These are phyloP conservation scores for Apis laboriosa DNA, from an alignment of 1,140 invertebrate genomes.

Conservation along the genomic window DNA sequence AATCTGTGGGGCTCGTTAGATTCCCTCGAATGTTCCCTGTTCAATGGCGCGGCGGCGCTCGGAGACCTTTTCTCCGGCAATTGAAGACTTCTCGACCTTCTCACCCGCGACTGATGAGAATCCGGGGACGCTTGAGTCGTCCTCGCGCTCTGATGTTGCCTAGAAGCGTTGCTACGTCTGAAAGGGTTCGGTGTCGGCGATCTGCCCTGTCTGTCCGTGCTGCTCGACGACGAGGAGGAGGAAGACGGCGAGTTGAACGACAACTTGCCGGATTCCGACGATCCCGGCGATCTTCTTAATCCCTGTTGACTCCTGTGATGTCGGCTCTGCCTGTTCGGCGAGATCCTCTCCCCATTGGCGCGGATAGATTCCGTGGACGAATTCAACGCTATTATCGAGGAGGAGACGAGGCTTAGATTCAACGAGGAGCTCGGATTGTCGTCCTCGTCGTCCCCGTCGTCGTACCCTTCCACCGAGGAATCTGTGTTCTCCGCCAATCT, in stretches of 20 bases:
- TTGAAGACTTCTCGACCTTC: constrained; percentile 82
- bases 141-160: constrained; percentile 73
- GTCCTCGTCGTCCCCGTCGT: constrained; percentile 82
- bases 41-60: constrained; percentile 58
- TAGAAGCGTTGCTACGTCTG: constrained; percentile 66
- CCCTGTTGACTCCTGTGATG: constrained; percentile 74
- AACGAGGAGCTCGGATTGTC: constrained; percentile 80
- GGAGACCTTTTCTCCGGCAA: constrained; percentile 82
- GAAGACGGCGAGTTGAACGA: constrained; percentile 79
- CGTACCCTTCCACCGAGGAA: constrained; percentile 82
- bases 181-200: constrained; percentile 76
- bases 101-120: constrained; percentile 77
- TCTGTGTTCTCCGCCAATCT: constrained; percentile 82
- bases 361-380: constrained; percentile 74
- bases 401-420: constrained; percentile 72
- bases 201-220: constrained; percentile 73
- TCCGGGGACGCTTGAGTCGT: constrained; percentile 76
- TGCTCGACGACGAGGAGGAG: constrained; percentile 79
- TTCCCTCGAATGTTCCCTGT: constrained; percentile 71
- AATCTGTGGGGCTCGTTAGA: constrained; percentile 76
- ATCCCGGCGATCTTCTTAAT: constrained; percentile 78
- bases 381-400: constrained; percentile 59
- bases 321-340: constrained; percentile 72
- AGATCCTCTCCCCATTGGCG: constrained; percentile 75
- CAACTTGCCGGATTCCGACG: constrained; percentile 76